These are phyloP conservation scores for Myotis pilosus DNA, from an alignment of 2,797 vertebrate species.

Conservation along the genomic window DNA sequence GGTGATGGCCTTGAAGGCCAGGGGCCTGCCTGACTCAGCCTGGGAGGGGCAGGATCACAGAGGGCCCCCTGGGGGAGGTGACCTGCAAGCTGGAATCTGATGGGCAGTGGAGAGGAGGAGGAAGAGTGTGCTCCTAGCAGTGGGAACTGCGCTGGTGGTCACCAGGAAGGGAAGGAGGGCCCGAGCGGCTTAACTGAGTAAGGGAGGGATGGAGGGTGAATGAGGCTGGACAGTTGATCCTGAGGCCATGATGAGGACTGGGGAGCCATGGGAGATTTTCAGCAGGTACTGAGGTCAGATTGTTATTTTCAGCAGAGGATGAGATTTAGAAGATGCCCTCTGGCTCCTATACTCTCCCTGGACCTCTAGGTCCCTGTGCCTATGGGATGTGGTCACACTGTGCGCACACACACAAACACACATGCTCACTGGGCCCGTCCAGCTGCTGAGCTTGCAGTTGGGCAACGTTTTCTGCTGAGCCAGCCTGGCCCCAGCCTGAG, in stretches of 20 bases:
- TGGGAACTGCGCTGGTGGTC: neutral
- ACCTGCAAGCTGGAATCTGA: neutral
- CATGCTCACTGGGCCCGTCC: neutral
- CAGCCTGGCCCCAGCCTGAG: slow-evolving; percentile 44
- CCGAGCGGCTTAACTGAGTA: neutral
- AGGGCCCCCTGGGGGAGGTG: neutral
- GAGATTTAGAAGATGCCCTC: neutral
- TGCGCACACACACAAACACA: slow-evolving; percentile 39
- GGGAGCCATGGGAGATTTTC: neutral
- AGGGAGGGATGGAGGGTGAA: neutral
- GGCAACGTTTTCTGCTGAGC: slow-evolving; percentile 70
- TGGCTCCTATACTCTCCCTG: neutral
- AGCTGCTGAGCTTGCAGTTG: slow-evolving; percentile 63
- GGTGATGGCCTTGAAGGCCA: neutral
- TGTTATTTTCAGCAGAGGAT: neutral
- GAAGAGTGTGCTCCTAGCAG: neutral
- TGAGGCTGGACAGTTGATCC: neutral
- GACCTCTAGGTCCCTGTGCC: neutral
- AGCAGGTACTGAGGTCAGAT: neutral
- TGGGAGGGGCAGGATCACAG: neutral
- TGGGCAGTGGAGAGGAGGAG: neutral
- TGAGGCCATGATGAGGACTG: neutral
- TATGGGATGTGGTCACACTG: neutral
- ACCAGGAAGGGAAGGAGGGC: neutral
- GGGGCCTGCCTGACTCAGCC: neutral